Evolutionary conservation across 2,113 vertebrate genomes (phyloP).

Genomic region (Oryctolagus cuniculus): DNA sequence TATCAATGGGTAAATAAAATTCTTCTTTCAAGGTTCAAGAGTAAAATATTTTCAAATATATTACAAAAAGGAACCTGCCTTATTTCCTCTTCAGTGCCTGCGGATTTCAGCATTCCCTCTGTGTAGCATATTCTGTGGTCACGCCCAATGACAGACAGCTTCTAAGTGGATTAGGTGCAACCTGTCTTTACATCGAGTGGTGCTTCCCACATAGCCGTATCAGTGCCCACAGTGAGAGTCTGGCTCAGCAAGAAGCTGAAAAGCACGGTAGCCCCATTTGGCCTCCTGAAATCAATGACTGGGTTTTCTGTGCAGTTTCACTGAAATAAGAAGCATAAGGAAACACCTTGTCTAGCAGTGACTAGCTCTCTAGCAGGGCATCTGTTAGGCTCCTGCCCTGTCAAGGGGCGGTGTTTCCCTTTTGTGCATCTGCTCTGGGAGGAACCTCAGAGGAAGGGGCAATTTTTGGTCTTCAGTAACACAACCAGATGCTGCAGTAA

Average conservation of each 20-base stretch:
- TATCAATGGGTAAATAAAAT: not conserved
- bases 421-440: not conserved
- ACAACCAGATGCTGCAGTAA: not conserved
- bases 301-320: not conserved
- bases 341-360: not conserved
- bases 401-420: not conserved
- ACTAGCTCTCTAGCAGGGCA: not conserved
- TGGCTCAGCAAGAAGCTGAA: conserved; percentile 7
- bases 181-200: not conserved
- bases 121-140: not conserved
- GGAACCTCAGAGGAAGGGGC: not conserved
- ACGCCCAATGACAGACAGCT: not conserved
- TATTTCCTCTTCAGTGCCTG: conserved; percentile 2
- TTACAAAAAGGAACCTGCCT: not conserved
- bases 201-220: not conserved
- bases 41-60: not conserved
- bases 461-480: not conserved
- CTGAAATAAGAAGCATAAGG: not conserved
- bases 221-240: not conserved
- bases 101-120: not conserved
- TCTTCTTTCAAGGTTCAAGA: not conserved
- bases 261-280: not conserved
- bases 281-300: not conserved
- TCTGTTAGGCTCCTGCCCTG: not conserved
- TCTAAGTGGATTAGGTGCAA: not conserved